Evolutionary conservation across 2,888 invertebrate species (phyloP).

Genomic region (Mythimna albipuncta): DNA sequence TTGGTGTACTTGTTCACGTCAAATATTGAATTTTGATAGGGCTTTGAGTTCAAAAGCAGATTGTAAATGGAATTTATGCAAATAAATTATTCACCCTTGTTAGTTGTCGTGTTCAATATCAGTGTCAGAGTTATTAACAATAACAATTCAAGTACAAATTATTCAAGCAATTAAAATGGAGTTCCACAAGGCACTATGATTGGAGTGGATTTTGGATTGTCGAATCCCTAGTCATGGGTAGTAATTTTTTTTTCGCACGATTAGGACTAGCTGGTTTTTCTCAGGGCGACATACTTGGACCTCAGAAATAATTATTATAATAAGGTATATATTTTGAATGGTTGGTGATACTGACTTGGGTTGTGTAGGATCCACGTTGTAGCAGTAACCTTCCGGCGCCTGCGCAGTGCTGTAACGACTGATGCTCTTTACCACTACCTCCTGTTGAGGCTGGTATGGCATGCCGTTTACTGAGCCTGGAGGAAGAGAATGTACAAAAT

Average conservation of each 20-base stretch:
- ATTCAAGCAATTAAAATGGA: not conserved
- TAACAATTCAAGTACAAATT: not conserved
- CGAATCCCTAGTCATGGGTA: not conserved
- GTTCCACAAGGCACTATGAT: conserved; percentile 18
- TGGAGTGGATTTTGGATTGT: not conserved
- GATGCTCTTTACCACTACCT: conserved; percentile 88
- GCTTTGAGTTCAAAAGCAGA: conserved; percentile 16
- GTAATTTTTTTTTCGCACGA: too few relatives aligned
- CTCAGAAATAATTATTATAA: not conserved
- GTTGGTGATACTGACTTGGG: conserved; percentile 84
- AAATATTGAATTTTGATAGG: conserved; percentile 3
- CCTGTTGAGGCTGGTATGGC: conserved; percentile 86
- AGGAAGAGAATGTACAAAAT: not conserved
- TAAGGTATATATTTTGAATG: not conserved
- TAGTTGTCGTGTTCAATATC: not conserved
- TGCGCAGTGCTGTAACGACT: conserved; percentile 87
- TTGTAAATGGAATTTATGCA: not conserved
- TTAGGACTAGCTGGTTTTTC: not conserved
- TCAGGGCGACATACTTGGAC: not conserved
- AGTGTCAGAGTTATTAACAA: not conserved
- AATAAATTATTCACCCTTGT: not conserved
- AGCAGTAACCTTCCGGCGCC: conserved; percentile 88
- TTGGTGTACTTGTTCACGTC: not conserved
- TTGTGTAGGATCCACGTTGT: conserved; percentile 87
- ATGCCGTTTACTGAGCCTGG: conserved; percentile 85